These are phyloP conservation scores for Drosophila fulvimacula DNA, from an alignment of 2,888 invertebrate genomes.

Conservation along the genomic window DNA sequence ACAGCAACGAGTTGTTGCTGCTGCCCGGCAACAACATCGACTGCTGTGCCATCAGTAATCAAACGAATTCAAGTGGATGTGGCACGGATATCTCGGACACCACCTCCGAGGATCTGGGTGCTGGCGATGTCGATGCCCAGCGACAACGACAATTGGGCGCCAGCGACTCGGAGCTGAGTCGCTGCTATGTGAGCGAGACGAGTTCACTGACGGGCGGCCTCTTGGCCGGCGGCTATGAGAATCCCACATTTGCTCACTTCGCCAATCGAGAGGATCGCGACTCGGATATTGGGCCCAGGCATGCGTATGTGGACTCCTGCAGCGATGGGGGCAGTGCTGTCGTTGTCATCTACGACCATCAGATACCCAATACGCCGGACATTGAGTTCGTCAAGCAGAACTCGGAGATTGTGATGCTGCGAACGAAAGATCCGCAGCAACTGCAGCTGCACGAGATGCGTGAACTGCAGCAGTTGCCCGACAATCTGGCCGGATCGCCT, in stretches of 20 bases:
- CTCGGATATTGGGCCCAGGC: constrained; percentile 57
- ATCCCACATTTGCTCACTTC: constrained; percentile 84
- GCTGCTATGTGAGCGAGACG: constrained; percentile 84
- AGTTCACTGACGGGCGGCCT: constrained; percentile 82
- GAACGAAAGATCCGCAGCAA: constrained; percentile 83
- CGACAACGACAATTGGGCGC: constrained; percentile 74
- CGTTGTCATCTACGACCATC: constrained; percentile 84
- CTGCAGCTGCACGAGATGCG: constrained; percentile 77
- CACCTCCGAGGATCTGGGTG: constrained; percentile 80
- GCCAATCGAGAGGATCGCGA: constrained; percentile 72
- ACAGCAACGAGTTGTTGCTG: constrained; percentile 59
- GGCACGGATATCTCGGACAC: constrained; percentile 83
- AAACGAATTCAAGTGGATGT: constrained; percentile 82
- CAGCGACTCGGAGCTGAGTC: constrained; percentile 83
- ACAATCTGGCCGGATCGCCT: constrained; percentile 65
- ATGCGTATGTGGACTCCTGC: constrained; percentile 72
- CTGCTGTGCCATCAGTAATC: constrained; percentile 76
- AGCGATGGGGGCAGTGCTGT: constrained; percentile 79
- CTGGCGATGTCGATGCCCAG: constrained; percentile 61
- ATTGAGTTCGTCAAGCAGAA: constrained; percentile 84
- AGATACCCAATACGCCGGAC: constrained; percentile 83
- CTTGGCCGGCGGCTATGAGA: constrained; percentile 81
- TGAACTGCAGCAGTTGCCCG: constrained; percentile 79
- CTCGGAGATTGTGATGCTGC: constrained; percentile 84
- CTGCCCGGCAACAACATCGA: constrained; percentile 56